Evolutionary conservation across 2,888 invertebrate species (phyloP).

Genomic region (Protophormia terraenovae): DNA sequence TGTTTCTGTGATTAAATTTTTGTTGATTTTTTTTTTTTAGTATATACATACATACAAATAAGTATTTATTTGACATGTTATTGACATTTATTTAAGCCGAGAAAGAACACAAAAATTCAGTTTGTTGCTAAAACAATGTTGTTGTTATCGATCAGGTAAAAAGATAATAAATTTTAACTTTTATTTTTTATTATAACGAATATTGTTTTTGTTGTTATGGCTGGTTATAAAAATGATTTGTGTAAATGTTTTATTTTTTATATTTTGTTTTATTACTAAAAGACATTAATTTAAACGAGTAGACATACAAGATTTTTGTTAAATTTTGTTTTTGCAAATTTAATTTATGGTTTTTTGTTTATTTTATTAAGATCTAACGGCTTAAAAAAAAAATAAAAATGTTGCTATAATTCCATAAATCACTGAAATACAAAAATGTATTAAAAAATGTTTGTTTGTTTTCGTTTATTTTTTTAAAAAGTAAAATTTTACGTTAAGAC

Average conservation of each 20-base stretch:
- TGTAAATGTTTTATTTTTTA: conserved; percentile 31
- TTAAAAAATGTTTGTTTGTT: neutral
- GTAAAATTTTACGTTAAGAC: too few species aligned
- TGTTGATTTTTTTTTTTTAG: neutral
- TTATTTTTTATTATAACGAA: conserved; percentile 41
- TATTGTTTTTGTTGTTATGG: conserved; percentile 40
- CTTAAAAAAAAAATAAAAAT: conserved; percentile 20
- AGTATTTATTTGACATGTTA: conserved; percentile 52
- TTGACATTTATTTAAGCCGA: conserved; percentile 54
- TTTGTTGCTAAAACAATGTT: conserved; percentile 36
- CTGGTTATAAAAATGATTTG: conserved; percentile 67
- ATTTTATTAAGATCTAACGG: conserved; percentile 36
- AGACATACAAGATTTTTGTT: too few species aligned
- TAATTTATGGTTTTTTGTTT: conserved; percentile 42
- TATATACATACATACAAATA: neutral
- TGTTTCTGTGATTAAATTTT: conserved; percentile 1
- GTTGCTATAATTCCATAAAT: conserved; percentile 55
- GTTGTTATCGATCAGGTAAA: conserved; percentile 67
- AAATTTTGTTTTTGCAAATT: neutral
- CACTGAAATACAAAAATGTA: neutral
- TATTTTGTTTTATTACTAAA: neutral
- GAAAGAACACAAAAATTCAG: neutral
- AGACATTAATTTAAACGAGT: conserved; percentile 33
- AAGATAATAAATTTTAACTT: conserved; percentile 63
- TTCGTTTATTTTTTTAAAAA: too few species aligned